phyloP scores from a whole-genome alignment of 2,797 vertebrate species.

The Sphenopsis melanotis region DNA sequence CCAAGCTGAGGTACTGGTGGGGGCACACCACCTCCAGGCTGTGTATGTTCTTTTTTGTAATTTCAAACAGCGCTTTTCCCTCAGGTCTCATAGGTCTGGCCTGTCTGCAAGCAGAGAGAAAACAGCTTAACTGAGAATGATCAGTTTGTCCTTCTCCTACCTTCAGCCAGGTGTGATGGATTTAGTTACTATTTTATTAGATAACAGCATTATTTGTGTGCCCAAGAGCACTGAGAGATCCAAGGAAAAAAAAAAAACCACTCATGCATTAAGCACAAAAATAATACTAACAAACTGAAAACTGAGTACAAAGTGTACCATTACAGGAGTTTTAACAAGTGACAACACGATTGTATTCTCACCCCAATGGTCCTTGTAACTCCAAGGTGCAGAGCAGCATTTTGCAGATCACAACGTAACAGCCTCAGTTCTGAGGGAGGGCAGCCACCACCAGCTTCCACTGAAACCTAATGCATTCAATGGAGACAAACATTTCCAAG shows the following conservation, averaged over 20 bases:
- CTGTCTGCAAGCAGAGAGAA: neutral
- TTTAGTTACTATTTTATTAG: neutral
- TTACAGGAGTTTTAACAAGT: neutral
- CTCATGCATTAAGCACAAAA: fast-evolving
- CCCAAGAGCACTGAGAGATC: neutral
- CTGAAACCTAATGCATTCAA: neutral
- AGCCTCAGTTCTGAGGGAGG: neutral
- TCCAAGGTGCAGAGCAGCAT: neutral
- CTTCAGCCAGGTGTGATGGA: neutral
- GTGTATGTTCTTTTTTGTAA: neutral
- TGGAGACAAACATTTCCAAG: neutral
- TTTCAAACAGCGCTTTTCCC: too few relatives aligned
- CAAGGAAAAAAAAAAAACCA: neutral
- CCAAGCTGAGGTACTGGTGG: too few relatives aligned
- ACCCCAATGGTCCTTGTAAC: neutral
- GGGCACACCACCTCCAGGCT: neutral
- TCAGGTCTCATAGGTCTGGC: neutral
- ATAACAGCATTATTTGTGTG: neutral
- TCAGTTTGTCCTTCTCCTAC: neutral
- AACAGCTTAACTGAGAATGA: neutral
- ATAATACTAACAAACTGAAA: neutral
- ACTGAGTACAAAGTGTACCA: neutral
- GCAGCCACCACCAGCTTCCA: fast-evolving
- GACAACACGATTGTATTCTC: fast-evolving
- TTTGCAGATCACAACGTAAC: neutral